phyloP scores from a whole-genome alignment of 2,888 invertebrate species.

The Polyommatus icarus region DNA sequence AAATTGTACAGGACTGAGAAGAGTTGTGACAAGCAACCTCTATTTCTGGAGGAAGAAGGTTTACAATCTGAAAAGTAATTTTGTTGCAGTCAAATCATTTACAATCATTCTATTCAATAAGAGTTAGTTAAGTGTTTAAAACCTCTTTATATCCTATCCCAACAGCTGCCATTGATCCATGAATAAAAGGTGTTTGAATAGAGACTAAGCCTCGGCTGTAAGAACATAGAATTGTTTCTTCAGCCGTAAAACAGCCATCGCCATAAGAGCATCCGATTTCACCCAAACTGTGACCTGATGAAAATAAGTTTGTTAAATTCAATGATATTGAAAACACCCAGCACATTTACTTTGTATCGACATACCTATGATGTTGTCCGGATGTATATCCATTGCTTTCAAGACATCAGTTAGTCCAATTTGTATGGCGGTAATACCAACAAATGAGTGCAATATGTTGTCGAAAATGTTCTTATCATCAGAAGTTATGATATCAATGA shows the following conservation, averaged over 20 bases:
- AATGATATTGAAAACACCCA: background rate
- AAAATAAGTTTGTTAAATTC: background rate
- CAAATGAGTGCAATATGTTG: constrained; percentile 86
- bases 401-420: constrained; percentile 78
- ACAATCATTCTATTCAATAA: background rate
- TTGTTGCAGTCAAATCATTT: background rate
- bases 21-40: constrained; percentile 5
- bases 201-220: constrained; percentile 90
- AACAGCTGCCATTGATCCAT: constrained; percentile 93
- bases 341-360: background rate
- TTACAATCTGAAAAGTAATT: constrained; percentile 49
- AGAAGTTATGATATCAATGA: constrained; percentile 84
- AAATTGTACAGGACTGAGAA: constrained; percentile 18
- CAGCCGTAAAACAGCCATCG: constrained; percentile 92
- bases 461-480: constrained; percentile 75
- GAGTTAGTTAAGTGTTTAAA: constrained; percentile 31
- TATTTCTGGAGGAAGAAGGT: constrained; percentile 61
- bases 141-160: constrained; percentile 82
- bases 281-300: constrained; percentile 93
- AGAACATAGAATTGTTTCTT: constrained; percentile 90
- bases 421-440: constrained; percentile 87
- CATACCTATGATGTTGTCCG: constrained; percentile 88
- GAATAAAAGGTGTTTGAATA: constrained; percentile 83
- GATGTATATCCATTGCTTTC: constrained; percentile 78
- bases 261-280: constrained; percentile 97